phyloP scores from a whole-genome alignment of 1,140 invertebrate species.

The Dreissena rostriformis region DNA sequence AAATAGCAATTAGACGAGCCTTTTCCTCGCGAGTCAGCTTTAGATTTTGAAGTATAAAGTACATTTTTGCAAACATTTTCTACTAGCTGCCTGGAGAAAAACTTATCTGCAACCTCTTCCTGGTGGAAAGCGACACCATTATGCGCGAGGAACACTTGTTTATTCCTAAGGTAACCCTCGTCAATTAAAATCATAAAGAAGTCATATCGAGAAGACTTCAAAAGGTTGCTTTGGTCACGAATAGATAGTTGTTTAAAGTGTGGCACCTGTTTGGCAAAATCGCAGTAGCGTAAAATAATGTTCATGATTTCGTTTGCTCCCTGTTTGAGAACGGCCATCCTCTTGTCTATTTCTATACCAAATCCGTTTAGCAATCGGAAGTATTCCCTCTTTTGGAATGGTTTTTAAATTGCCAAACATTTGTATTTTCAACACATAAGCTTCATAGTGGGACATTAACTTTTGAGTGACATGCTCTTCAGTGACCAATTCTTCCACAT shows the following conservation, averaged over 20 bases:
- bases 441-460: slow-evolving; percentile 24
- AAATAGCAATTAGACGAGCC: slow-evolving; percentile 19
- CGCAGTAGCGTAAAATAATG: slow-evolving; percentile 31
- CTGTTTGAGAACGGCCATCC: slow-evolving; percentile 41
- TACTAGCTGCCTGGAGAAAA: slow-evolving; percentile 38
- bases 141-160: slow-evolving; percentile 38
- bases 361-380: slow-evolving; percentile 20
- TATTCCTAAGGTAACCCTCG: slow-evolving; percentile 26
- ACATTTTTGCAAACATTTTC: slow-evolving; percentile 34
- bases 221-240: slow-evolving; percentile 29
- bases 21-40: slow-evolving; percentile 40
- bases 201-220: slow-evolving; percentile 35
- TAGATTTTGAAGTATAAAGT: slow-evolving; percentile 29
- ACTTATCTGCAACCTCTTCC: slow-evolving; percentile 48
- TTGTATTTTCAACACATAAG: slow-evolving; percentile 25
- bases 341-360: slow-evolving; percentile 42
- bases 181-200: slow-evolving; percentile 49
- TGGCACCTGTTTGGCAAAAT: slow-evolving; percentile 45
- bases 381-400: slow-evolving; percentile 42
- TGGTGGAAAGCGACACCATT: slow-evolving; percentile 36
- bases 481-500: slow-evolving; percentile 12
- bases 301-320: slow-evolving; percentile 23
- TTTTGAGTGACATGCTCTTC: slow-evolving; percentile 17
- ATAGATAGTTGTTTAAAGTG: slow-evolving; percentile 24
- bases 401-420: slow-evolving; percentile 37